A percentile compares a stretch with the other conserved stretches of the same genome.
These are phyloP conservation scores for Pterocles orientalis DNA, from an alignment of 2,113 vertebrate species.

Conservation along the genomic window DNA sequence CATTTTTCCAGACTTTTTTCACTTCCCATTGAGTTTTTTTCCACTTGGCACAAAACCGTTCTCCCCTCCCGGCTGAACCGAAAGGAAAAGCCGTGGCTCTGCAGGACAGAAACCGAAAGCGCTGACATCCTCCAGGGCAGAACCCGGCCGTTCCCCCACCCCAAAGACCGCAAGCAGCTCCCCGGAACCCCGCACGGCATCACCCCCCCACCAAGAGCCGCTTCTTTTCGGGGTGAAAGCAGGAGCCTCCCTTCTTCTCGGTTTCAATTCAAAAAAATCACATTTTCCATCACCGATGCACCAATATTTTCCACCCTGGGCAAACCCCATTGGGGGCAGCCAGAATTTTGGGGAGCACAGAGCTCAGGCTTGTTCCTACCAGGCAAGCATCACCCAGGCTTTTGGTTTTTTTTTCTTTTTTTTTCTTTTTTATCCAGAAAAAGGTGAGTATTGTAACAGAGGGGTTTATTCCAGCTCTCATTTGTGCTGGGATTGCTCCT, in stretches of 20 bases:
- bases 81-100: neutral
- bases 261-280: neutral
- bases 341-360: neutral
- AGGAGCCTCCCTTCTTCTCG: neutral
- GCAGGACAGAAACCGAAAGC: neutral
- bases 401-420: too few species aligned
- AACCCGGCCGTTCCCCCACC: accelerated
- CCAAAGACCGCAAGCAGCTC: accelerated
- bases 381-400: neutral
- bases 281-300: neutral
- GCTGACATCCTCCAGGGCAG: neutral
- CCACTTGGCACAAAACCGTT: neutral
- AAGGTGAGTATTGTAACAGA: accelerated
- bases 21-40: neutral
- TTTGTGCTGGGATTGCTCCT: neutral
- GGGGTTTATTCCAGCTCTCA: neutral
- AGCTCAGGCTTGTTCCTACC: neutral
- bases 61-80: neutral
- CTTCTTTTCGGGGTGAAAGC: neutral
- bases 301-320: neutral
- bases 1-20: neutral
- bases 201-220: accelerated
- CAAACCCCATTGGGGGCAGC: accelerated
- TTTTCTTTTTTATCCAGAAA: neutral
- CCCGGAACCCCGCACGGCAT: accelerated